A percentile compares a stretch with the other conserved stretches of the same genome.
Evolutionary conservation across 2,888 invertebrate genomes (phyloP).

Genomic region (Orchestes rusci): DNA sequence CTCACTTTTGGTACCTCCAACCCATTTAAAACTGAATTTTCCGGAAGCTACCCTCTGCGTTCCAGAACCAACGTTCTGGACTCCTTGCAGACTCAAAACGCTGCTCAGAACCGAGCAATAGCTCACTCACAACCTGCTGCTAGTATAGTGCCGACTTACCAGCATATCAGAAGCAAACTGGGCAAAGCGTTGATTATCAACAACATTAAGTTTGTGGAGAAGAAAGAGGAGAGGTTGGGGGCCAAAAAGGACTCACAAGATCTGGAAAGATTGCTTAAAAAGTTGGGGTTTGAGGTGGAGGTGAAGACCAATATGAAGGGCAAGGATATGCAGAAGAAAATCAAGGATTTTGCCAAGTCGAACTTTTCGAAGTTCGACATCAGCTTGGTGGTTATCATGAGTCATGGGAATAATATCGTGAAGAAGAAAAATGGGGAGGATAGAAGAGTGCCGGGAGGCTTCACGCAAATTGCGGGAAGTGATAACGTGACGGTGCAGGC

Average conservation of each 20-base stretch:
- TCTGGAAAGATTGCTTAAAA: constrained; percentile 52
- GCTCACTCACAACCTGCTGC: no score
- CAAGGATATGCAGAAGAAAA: no score
- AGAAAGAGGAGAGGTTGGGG: constrained; percentile 44
- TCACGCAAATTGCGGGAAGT: constrained; percentile 53
- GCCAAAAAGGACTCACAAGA: constrained; percentile 54
- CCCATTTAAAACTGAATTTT: no score
- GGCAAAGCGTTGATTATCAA: constrained; percentile 39
- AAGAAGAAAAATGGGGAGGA: constrained; percentile 35
- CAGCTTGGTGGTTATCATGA: constrained; percentile 58
- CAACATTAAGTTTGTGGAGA: constrained; percentile 36
- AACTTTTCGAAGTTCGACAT: constrained; percentile 49
- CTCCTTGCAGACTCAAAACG: no score
- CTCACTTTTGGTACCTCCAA: no score
- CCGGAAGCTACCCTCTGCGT: no score
- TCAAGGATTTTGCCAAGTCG: constrained; percentile 43
- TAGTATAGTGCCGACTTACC: constrained; percentile 3
- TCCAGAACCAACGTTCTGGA: no score
- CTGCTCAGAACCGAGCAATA: no score
- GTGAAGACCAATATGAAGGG: constrained; percentile 44
- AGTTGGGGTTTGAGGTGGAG: constrained; percentile 51
- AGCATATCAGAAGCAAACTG: neutral
- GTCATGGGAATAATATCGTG: constrained; percentile 52
- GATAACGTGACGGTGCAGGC: constrained; percentile 50
- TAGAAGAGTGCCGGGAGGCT: constrained; percentile 37